Evolutionary conservation across 1,140 invertebrate species (phyloP).

Genomic region (Leguminivora glycinivorella): DNA sequence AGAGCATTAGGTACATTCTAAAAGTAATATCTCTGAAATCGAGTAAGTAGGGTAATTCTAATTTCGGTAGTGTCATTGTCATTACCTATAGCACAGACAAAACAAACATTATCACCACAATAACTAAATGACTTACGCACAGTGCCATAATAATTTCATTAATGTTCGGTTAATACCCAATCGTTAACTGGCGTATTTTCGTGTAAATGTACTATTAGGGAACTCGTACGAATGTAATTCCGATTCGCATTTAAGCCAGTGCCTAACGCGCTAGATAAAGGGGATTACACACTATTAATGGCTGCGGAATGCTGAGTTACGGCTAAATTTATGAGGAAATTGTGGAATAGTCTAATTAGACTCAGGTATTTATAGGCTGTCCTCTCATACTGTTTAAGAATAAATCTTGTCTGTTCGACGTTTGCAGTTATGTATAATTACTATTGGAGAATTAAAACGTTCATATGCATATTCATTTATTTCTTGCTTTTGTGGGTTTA

Average conservation of each 20-base stretch:
- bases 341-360: slow-evolving; percentile 34
- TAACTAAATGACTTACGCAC: background rate
- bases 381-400: background rate
- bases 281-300: slow-evolving; percentile 56
- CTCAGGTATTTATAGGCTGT: slow-evolving; percentile 12
- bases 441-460: no score
- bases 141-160: slow-evolving; percentile 15
- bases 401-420: no score
- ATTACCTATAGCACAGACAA: background rate
- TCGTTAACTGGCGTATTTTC: slow-evolving; percentile 16
- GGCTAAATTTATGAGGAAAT: slow-evolving; percentile 48
- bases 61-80: background rate
- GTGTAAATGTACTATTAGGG: slow-evolving; percentile 8
- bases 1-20: no score
- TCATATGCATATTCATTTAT: no score
- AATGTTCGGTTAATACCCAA: slow-evolving; percentile 15
- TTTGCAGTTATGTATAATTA: no score
- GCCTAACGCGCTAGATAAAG: slow-evolving; percentile 41
- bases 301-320: slow-evolving; percentile 37
- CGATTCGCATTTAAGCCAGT: slow-evolving; percentile 23
- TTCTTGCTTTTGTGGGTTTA: no score
- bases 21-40: background rate
- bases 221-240: slow-evolving; percentile 26
- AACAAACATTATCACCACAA: background rate
- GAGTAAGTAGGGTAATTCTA: background rate